Evolutionary conservation across 1,140 invertebrate species (phyloP), one percentile per base, ranked within the genome.

Genomic region (Theocolax elegans): DNA sequence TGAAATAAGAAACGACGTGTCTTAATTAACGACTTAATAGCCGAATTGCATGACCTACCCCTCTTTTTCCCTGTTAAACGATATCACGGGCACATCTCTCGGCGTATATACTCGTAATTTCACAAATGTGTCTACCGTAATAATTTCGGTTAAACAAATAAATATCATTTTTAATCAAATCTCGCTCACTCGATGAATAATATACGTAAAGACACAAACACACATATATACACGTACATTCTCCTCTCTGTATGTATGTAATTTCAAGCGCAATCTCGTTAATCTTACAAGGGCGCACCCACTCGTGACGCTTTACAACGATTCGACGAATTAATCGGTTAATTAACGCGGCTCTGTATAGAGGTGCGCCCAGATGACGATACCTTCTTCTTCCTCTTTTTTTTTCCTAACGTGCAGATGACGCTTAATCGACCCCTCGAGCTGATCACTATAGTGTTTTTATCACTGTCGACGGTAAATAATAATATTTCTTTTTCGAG

Each of bases 261-360:
- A n/a, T n/a, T n/a, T n/a, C n/a, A n/a, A n/a, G n/a, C n/a, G n/a
- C n/a, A n/a, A n/a, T n/a, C n/a, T n/a, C n/a, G n/a, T n/a, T n/a
- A n/a, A n/a, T n/a, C n/a, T n/a, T n/a, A n/a, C n/a, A n/a, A n/a
- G n/a, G n/a, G n/a, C n/a, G n/a, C n/a, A n/a, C n/a, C n/a, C n/a
- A n/a, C n/a, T 53, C 17, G 44, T 46, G 15, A 42, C 38, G n/a
- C 8, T 44, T 59, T 31, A 58, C 40, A 73, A 72, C 70, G 64
- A 71, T 76, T 75, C 75, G 74, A 72, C 72, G 72, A 76, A 78
- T 77, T 80, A 76, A 78, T 78, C 74, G 77, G 72, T 73, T 78
- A 78, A 80, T 78, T 80, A 76, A 66, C 2, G 23, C 17, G 2
- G 21, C 27, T 44, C 44, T 25, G 7, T 15, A 2, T 19, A 7